These are phyloP conservation scores for Aethina tumida DNA, from an alignment of 1,140 invertebrate genomes.

Conservation along the genomic window DNA sequence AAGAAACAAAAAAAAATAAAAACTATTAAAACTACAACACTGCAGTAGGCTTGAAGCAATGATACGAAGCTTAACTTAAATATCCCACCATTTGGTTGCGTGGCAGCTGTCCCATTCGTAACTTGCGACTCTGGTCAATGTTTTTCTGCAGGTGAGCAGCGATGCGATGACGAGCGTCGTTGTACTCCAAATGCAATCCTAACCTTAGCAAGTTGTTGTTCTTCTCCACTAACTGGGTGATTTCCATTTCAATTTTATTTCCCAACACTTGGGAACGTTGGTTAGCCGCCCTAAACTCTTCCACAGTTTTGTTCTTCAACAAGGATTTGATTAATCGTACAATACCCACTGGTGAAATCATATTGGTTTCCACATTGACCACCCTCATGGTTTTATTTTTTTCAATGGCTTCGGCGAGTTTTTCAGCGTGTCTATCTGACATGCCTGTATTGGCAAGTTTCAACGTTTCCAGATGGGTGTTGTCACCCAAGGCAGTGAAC, in stretches of 20 bases:
- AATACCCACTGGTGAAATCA: slow-evolving; percentile 75
- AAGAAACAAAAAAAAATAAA: too few species aligned
- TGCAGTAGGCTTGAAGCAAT: too few species aligned
- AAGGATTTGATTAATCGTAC: slow-evolving; percentile 77
- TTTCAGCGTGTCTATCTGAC: slow-evolving; percentile 75
- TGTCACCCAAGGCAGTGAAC: slow-evolving; percentile 78
- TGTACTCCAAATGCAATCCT: slow-evolving; percentile 91
- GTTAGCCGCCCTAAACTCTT: slow-evolving; percentile 91
- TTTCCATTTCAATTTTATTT: slow-evolving; percentile 97
- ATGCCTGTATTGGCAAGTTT: slow-evolving; percentile 90
- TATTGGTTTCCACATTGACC: slow-evolving; percentile 95
- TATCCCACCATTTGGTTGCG: too few species aligned
- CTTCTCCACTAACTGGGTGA: slow-evolving; percentile 84
- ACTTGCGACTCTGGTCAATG: slow-evolving; percentile 95
- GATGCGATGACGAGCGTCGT: slow-evolving; percentile 87
- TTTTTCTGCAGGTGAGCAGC: slow-evolving; percentile 89
- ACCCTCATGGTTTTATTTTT: slow-evolving; percentile 80
- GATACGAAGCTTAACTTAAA: too few species aligned
- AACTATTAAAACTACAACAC: too few species aligned
- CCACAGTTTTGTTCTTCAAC: slow-evolving; percentile 73
- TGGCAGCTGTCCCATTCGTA: too few species aligned
- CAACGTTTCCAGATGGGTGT: slow-evolving; percentile 85
- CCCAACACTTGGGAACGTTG: slow-evolving; percentile 93
- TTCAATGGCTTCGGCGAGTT: slow-evolving; percentile 74
- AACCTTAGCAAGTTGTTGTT: slow-evolving; percentile 86